Conservation (phyloP, 2,113 vertebrate genomes). For the Cygnus atratus region DNA sequence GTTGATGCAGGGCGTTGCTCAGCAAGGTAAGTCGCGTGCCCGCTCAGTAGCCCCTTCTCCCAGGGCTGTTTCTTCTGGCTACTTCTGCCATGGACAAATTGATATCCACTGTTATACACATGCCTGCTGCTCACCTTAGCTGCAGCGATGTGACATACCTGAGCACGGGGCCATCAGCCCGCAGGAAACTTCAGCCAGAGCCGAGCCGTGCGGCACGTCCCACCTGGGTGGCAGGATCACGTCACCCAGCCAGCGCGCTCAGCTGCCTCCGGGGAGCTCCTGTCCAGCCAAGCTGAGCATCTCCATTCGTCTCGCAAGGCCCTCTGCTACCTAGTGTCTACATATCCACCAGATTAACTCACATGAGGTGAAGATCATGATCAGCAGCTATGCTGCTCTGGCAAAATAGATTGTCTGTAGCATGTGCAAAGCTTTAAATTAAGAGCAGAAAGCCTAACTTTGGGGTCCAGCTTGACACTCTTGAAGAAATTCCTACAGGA, state of each 20-base stretch:
- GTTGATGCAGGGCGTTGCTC: rapidly evolving
- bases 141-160: rapidly evolving
- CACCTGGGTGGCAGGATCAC: rapidly evolving
- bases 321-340: neutral
- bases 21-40: neutral
- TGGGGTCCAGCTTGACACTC: neutral
- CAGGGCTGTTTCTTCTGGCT: neutral
- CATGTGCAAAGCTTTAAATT: neutral
- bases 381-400: neutral
- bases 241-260: rapidly evolving
- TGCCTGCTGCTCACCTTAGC: neutral
- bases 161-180: neutral
- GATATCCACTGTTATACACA: rapidly evolving
- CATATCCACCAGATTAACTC: neutral
- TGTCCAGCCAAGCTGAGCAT: neutral
- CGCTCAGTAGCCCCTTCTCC: neutral
- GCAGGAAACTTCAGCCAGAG: neutral
- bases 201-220: rapidly evolving
- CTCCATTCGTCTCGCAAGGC: neutral
- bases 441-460: neutral
- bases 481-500: neutral
- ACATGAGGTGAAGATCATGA: neutral
- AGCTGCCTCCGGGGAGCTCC: rapidly evolving
- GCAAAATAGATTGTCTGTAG: neutral
- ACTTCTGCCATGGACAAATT: rapidly evolving